Evolutionary conservation across 2,797 vertebrate genomes (phyloP).

Genomic region (Clarias pachynema): DNA sequence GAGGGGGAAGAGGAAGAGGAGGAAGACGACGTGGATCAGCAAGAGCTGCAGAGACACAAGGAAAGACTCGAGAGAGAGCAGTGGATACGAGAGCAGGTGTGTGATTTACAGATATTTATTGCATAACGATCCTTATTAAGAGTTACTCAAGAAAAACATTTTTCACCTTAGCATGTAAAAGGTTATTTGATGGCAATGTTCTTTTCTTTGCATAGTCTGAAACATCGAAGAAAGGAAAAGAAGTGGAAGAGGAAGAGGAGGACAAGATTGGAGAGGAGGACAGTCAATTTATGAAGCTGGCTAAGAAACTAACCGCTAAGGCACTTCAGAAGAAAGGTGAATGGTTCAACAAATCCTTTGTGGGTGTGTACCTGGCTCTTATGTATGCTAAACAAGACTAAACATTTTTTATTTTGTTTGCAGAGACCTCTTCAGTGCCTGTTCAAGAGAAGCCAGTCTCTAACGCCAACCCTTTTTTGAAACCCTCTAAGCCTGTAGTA

Average conservation of each 20-base stretch:
- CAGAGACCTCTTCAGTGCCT: slow-evolving; percentile 60
- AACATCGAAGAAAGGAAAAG: slow-evolving; percentile 67
- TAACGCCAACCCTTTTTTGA: slow-evolving; percentile 70
- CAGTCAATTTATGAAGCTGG: slow-evolving; percentile 93
- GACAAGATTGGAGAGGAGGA: slow-evolving; percentile 84
- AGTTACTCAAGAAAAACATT: no score
- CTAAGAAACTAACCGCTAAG: slow-evolving; percentile 89
- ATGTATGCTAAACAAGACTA: not conserved
- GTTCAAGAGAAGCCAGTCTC: slow-evolving; percentile 59
- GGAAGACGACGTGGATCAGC: slow-evolving; percentile 79
- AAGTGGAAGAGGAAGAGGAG: slow-evolving; percentile 72
- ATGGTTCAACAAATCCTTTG: not conserved
- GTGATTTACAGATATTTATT: not conserved
- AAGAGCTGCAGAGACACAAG: slow-evolving; percentile 86
- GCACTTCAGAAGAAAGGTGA: slow-evolving; percentile 87
- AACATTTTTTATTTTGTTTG: not conserved
- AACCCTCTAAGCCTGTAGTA: slow-evolving; percentile 67
- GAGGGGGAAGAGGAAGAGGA: slow-evolving; percentile 83
- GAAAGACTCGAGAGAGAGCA: slow-evolving; percentile 90
- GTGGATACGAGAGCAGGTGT: slow-evolving; percentile 93
- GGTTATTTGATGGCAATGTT: not conserved
- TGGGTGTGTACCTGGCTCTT: not conserved
- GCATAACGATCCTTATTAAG: not conserved
- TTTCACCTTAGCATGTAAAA: not conserved
- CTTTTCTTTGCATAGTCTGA: slow-evolving; percentile 70